phyloP scores from a whole-genome alignment of 64 coral and sea anemone species.

The Stylophora pistillata region DNA sequence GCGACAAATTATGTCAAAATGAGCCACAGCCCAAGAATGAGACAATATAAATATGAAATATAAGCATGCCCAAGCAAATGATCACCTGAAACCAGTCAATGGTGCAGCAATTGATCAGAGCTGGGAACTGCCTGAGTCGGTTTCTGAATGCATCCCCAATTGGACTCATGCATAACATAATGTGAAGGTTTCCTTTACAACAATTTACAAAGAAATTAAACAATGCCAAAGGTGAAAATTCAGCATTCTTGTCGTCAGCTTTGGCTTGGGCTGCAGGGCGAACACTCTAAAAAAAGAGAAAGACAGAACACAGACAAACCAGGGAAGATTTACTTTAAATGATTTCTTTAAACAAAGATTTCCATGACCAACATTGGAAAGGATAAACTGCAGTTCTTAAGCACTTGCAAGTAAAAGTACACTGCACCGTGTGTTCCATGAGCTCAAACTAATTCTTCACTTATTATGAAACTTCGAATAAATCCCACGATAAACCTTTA shows the following conservation, averaged over 20 bases:
- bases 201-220: slow-evolving; percentile 99
- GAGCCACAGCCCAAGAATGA: too few species aligned
- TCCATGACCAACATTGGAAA: too few species aligned
- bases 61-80: not conserved
- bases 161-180: slow-evolving; percentile 99
- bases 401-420: too few species aligned
- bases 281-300: slow-evolving; percentile 58
- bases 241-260: slow-evolving; percentile 97
- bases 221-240: slow-evolving; percentile 92
- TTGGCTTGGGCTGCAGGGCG: slow-evolving; percentile 90
- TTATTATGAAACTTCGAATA: too few species aligned
- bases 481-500: too few species aligned
- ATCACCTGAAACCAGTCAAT: slow-evolving; percentile 98
- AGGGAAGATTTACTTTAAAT: too few species aligned
- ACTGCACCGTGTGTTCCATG: too few species aligned
- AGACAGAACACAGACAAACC: not conserved
- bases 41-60: too few species aligned
- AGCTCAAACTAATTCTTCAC: too few species aligned
- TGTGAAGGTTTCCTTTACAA: slow-evolving; percentile 98
- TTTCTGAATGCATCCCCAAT: slow-evolving; percentile 98
- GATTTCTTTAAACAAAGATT: too few species aligned
- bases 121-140: slow-evolving; percentile 92
- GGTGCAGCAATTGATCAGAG: slow-evolving; percentile 98
- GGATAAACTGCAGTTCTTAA: too few species aligned
- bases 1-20: too few species aligned